Evolutionary conservation across 92 coral and sea anemone species (phyloP).

Genomic region (Pocillopora meandrina): DNA sequence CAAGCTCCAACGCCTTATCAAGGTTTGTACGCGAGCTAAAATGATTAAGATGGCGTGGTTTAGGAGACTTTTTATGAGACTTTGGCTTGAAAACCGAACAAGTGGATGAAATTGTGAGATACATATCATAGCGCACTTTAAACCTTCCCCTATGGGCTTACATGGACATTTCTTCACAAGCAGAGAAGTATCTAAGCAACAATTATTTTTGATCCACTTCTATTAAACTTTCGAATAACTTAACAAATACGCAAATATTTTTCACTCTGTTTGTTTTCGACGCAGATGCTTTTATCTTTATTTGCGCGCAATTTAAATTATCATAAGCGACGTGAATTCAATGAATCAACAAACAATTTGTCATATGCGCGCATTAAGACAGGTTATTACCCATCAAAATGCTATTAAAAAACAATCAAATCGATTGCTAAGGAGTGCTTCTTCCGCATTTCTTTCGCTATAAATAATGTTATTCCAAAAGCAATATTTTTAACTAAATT

Average conservation of each 20-base stretch:
- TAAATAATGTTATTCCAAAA: too few species aligned
- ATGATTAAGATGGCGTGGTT: too few species aligned
- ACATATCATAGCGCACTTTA: not conserved
- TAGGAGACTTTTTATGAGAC: not conserved
- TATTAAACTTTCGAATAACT: not conserved
- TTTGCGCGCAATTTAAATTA: not conserved
- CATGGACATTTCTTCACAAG: not conserved
- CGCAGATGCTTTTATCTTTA: not conserved
- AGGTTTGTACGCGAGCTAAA: conserved; percentile 2
- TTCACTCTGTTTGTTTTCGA: not conserved
- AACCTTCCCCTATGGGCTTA: not conserved
- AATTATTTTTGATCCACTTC: not conserved
- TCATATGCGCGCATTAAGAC: too few species aligned
- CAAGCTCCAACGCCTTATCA: not conserved
- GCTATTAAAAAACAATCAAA: too few species aligned
- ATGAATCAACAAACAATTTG: too few species aligned
- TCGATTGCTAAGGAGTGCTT: too few species aligned
- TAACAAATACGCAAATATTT: not conserved
- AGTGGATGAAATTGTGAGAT: not conserved
- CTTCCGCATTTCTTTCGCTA: too few species aligned
- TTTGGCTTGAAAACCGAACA: not conserved
- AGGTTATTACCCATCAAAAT: too few species aligned
- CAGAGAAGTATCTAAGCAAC: conserved; percentile 5
- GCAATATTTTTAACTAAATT: too few species aligned
- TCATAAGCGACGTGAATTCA: too few species aligned